phyloP scores from a whole-genome alignment of 2,888 invertebrate species.

The Brachypalpus laphriformis region DNA sequence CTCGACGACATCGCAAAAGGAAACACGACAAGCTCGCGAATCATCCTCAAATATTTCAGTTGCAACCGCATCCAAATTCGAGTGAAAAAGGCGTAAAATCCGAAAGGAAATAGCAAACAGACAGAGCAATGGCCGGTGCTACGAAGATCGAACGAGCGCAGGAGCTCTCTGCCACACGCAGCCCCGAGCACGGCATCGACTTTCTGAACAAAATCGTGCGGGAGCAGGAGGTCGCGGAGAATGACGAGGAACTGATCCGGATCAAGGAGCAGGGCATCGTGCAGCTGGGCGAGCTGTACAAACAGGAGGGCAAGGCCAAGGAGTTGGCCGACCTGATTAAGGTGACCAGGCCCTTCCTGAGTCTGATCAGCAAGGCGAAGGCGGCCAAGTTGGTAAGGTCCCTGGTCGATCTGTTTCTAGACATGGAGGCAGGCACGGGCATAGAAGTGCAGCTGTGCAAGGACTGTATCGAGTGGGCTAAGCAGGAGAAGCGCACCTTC shows the following conservation, averaged over 20 bases:
- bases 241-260: slow-evolving; percentile 95
- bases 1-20: slow-evolving; percentile 76
- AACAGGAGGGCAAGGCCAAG: slow-evolving; percentile 96
- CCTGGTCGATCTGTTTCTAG: slow-evolving; percentile 98
- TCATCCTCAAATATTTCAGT: slow-evolving; percentile 67
- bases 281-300: slow-evolving; percentile 95
- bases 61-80: slow-evolving; percentile 32
- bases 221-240: slow-evolving; percentile 89
- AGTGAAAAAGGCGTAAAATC: slow-evolving; percentile 10
- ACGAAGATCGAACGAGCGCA: slow-evolving; percentile 94
- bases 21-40: slow-evolving; percentile 74
- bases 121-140: slow-evolving; percentile 90
- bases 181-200: slow-evolving; percentile 90
- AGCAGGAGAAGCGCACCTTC: slow-evolving; percentile 98
- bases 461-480: slow-evolving; percentile 99
- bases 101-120: slow-evolving; percentile 2
- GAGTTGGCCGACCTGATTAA: slow-evolving; percentile 96
- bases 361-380: slow-evolving; percentile 98
- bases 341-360: slow-evolving; percentile 96
- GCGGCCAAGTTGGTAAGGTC: slow-evolving; percentile 99
- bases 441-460: slow-evolving; percentile 96
- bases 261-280: slow-evolving; percentile 97
- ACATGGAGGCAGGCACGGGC: slow-evolving; percentile 97
- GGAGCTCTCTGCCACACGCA: slow-evolving; percentile 88
- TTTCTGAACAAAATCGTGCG: slow-evolving; percentile 90